Evolutionary conservation across 1,140 invertebrate genomes (phyloP).

Genomic region (Potamilus streckersoni): DNA sequence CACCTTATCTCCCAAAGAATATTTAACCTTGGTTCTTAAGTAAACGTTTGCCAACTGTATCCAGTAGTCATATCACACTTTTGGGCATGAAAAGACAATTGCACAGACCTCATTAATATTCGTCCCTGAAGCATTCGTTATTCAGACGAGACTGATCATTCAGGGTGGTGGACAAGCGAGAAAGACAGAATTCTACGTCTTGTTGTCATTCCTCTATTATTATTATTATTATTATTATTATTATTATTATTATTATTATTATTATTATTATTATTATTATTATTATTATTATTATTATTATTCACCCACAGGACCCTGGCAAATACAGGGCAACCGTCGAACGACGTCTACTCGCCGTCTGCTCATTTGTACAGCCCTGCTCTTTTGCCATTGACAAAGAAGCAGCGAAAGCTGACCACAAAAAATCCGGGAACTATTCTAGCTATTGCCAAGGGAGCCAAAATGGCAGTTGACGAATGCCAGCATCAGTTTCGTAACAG

Average conservation of each 20-base stretch:
- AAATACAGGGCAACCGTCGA: conserved; percentile 53
- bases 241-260: neutral
- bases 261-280: neutral
- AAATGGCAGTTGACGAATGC: conserved; percentile 66
- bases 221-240: neutral
- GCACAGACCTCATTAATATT: too few species aligned
- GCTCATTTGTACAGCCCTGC: conserved; percentile 37
- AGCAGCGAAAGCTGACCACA: conserved; percentile 58
- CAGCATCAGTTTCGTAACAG: conserved; percentile 64
- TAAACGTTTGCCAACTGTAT: too few species aligned
- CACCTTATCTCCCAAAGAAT: too few species aligned
- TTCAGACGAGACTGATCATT: neutral
- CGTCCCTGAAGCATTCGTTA: too few species aligned
- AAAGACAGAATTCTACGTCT: neutral
- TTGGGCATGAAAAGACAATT: too few species aligned
- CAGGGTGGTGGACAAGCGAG: neutral
- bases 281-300: neutral
- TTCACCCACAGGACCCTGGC: conserved; percentile 55
- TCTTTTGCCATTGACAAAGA: conserved; percentile 60
- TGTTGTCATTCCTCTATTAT: neutral
- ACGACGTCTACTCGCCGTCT: conserved; percentile 37
- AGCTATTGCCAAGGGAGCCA: conserved; percentile 60
- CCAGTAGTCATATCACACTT: too few species aligned
- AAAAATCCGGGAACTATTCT: conserved; percentile 65
- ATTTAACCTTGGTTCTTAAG: too few species aligned